These are phyloP conservation scores for Dilophus febrilis DNA, from an alignment of 2,888 invertebrate genomes.

Conservation along the genomic window DNA sequence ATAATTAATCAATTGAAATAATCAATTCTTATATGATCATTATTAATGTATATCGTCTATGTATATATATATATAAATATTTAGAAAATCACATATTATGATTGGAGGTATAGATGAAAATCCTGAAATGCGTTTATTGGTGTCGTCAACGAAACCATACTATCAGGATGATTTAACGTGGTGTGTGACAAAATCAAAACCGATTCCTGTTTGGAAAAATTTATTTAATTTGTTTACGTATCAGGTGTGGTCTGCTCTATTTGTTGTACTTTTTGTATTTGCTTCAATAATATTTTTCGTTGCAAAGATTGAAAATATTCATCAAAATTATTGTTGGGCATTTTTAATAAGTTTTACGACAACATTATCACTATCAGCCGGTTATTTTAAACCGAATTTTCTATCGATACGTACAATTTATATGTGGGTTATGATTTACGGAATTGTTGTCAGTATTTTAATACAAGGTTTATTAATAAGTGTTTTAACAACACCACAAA, in stretches of 20 bases:
- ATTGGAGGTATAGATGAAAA: slow-evolving; percentile 28
- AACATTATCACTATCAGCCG: slow-evolving; percentile 1
- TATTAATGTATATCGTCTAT: no score
- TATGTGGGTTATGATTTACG: slow-evolving; percentile 8
- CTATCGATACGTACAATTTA: slow-evolving; percentile 6
- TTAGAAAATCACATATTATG: slow-evolving; percentile 19
- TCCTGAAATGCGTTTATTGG: slow-evolving; percentile 20
- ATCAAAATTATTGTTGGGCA: slow-evolving; percentile 4
- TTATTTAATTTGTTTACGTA: slow-evolving; percentile 14
- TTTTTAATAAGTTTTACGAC: slow-evolving; percentile 3
- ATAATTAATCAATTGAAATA: no score
- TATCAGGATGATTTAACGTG: slow-evolving; percentile 28
- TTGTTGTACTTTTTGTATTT: slow-evolving; percentile 12
- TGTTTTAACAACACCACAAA: slow-evolving; percentile 22
- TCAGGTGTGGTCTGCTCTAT: slow-evolving; percentile 8
- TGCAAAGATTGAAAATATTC: background rate
- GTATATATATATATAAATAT: no score
- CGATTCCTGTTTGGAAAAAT: slow-evolving; percentile 19
- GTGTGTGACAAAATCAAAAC: slow-evolving; percentile 24
- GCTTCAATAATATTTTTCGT: slow-evolving; percentile 3
- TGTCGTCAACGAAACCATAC: slow-evolving; percentile 24
- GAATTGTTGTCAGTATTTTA: slow-evolving; percentile 21
- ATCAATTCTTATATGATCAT: no score
- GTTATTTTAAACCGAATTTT: background rate
- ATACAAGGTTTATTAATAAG: slow-evolving; percentile 26